Conservation (phyloP, 2,113 vertebrate species). For the Coturnix japonica region DNA sequence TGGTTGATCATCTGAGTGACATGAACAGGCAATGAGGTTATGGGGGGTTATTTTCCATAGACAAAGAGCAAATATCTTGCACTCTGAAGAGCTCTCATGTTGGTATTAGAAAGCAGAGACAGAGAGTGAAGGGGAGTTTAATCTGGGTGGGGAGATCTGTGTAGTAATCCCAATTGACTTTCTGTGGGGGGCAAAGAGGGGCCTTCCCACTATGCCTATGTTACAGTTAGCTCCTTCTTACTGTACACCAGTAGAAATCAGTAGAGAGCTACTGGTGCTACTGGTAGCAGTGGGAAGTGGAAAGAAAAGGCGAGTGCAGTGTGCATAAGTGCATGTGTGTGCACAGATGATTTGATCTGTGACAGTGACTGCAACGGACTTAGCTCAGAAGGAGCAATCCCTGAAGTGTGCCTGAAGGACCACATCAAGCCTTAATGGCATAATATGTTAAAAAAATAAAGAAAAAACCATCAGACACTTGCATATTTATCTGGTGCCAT, state of each 20-base stretch:
- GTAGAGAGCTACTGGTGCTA: neutral
- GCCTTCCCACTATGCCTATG: neutral
- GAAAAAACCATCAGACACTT: neutral
- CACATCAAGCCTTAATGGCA: slow-evolving; percentile 23
- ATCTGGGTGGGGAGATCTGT: neutral
- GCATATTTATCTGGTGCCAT: neutral
- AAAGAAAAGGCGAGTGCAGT: neutral
- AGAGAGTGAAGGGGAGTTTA: neutral
- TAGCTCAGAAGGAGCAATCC: neutral
- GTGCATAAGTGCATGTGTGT: neutral
- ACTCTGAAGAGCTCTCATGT: neutral
- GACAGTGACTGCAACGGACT: slow-evolving; percentile 25
- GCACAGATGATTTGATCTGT: neutral
- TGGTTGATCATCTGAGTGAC: slow-evolving; percentile 39
- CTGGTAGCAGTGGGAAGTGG: neutral
- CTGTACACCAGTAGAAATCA: neutral
- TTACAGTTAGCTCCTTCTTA: neutral
- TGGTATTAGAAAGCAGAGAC: neutral
- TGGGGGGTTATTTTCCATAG: neutral
- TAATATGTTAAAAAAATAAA: neutral
- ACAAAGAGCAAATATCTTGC: slow-evolving; percentile 18
- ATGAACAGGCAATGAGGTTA: neutral
- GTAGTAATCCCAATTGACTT: neutral
- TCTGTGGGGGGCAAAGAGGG: neutral
- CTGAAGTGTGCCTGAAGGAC: neutral